A percentile compares a stretch with the other conserved stretches of the same genome.
Evolutionary conservation across 2,888 invertebrate genomes (phyloP).

Genomic region (Cyrtodaria siliqua): DNA sequence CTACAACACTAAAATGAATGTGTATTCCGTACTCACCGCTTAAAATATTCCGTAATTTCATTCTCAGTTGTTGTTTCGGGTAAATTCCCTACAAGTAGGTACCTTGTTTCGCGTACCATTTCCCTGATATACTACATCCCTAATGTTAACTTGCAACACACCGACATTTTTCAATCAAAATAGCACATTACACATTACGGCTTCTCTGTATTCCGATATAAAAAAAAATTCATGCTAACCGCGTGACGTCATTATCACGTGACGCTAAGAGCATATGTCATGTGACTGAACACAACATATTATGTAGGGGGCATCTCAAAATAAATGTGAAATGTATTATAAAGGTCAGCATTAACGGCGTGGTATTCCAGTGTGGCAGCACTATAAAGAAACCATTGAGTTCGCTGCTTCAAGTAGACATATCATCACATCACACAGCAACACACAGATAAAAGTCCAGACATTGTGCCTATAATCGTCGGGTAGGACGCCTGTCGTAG

Average conservation of each 20-base stretch:
- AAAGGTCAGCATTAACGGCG: no score
- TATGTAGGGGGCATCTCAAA: slow-evolving; percentile 68
- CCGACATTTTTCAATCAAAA: slow-evolving; percentile 66
- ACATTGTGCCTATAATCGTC: no score
- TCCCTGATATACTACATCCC: slow-evolving; percentile 73
- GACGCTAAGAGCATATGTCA: slow-evolving; percentile 64
- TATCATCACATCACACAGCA: no score
- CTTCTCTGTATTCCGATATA: slow-evolving; percentile 63
- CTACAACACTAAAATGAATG: no score
- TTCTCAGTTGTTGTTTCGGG: slow-evolving; percentile 99
- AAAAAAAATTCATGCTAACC: slow-evolving; percentile 69
- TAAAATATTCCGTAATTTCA: slow-evolving; percentile 98
- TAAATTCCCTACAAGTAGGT: slow-evolving; percentile 99
- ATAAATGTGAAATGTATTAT: no score
- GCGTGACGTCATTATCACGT: slow-evolving; percentile 69
- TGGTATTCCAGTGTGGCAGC: no score
- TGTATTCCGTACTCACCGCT: slow-evolving; percentile 91
- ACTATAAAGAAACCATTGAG: no score
- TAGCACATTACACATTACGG: slow-evolving; percentile 64
- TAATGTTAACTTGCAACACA: slow-evolving; percentile 63
- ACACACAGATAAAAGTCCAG: no score
- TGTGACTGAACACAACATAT: slow-evolving; percentile 46
- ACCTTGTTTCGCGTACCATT: slow-evolving; percentile 99
- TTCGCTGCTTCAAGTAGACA: no score
- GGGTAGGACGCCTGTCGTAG: no score